Conservation (phyloP, 2,888 invertebrate genomes). For the Drosophila bunnanda region DNA sequence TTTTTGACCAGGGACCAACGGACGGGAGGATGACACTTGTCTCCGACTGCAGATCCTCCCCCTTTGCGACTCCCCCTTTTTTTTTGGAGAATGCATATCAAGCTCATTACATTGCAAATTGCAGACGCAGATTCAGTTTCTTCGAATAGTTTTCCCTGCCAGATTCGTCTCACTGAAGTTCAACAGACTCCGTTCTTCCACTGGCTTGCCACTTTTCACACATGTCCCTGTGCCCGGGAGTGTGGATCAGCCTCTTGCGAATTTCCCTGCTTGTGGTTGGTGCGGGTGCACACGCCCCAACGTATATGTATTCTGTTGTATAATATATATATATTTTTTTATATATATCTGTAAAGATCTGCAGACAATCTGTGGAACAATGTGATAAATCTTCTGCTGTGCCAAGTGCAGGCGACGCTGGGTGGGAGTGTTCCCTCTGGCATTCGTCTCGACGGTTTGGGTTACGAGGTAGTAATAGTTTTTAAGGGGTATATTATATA, state of each 20-base stretch:
- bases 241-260: conserved; percentile 22
- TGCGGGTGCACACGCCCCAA: conserved; percentile 68
- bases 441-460: conserved; percentile 22
- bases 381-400: conserved; percentile 82
- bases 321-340: background rate
- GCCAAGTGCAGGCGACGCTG: conserved; percentile 60
- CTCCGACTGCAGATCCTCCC: conserved; percentile 35
- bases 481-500: conserved; percentile 5
- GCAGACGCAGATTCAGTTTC: conserved; percentile 54
- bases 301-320: conserved; percentile 3
- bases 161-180: conserved; percentile 60
- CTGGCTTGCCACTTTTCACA: conserved; percentile 32
- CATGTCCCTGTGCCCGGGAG: conserved; percentile 32
- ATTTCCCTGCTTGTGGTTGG: conserved; percentile 62
- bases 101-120: conserved; percentile 77
- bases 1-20: conserved; percentile 38
- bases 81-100: conserved; percentile 72
- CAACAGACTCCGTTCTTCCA: conserved; percentile 61
- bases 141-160: conserved; percentile 64
- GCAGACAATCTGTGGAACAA: conserved; percentile 82
- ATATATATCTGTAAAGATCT: conserved; percentile 54
- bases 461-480: conserved; percentile 8
- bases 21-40: conserved; percentile 45
- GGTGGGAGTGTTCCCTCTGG: conserved; percentile 69
- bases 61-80: conserved; percentile 39